Evolutionary conservation across 2,113 vertebrate species (phyloP).

Genomic region (Phalacrocorax carbo): DNA sequence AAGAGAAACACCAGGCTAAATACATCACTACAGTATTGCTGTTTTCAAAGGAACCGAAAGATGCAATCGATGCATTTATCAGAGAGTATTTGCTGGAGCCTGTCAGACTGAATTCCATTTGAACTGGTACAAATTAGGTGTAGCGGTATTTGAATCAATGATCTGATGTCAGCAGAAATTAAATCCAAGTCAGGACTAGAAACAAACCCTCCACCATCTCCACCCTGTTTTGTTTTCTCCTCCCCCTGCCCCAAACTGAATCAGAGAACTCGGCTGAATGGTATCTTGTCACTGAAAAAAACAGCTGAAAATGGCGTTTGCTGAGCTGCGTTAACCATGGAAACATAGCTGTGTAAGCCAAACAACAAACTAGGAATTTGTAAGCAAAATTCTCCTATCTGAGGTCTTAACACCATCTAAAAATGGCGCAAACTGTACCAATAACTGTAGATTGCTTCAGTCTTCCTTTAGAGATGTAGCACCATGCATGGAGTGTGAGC

Average conservation of each 20-base stretch:
- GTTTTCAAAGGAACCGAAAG: background rate
- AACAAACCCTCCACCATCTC: background rate
- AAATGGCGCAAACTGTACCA: background rate
- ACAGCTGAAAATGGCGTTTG: background rate
- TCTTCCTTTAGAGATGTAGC: background rate
- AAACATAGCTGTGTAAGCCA: background rate
- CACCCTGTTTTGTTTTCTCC: background rate
- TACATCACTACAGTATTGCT: background rate
- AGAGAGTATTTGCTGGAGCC: background rate
- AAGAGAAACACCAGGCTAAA: background rate
- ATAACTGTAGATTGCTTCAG: background rate
- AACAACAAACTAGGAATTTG: background rate
- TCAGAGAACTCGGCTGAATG: background rate
- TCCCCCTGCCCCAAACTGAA: background rate
- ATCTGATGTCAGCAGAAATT: background rate
- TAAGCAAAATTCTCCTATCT: background rate
- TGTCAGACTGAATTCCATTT: background rate
- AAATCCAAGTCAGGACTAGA: background rate
- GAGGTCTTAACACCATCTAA: background rate
- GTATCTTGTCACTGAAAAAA: background rate
- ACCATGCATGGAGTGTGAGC: background rate
- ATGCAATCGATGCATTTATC: background rate
- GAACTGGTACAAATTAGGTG: background rate
- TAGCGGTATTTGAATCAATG: background rate
- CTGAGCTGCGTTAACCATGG: background rate